These are phyloP conservation scores for Hystrix cristata DNA, from an alignment of 2,113 vertebrate species.

Conservation along the genomic window DNA sequence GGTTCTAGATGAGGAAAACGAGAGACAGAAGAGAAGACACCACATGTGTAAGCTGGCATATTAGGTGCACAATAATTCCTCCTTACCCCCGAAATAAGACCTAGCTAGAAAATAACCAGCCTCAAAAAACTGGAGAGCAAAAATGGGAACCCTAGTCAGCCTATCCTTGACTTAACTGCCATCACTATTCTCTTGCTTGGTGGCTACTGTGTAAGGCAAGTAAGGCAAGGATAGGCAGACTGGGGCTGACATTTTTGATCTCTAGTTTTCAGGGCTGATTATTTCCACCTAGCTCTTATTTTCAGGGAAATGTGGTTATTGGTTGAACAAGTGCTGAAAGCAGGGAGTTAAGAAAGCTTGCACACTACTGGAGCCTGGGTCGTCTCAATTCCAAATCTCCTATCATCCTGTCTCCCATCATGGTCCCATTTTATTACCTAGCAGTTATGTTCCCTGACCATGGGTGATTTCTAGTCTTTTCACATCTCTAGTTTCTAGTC, in stretches of 20 bases:
- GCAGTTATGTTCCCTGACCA: not conserved
- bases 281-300: not conserved
- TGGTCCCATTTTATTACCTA: not conserved
- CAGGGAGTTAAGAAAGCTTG: not conserved
- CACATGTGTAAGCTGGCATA: not conserved
- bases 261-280: not conserved
- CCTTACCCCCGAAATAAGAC: not conserved
- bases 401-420: not conserved
- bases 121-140: not conserved
- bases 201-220: not conserved
- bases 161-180: not conserved
- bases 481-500: not conserved
- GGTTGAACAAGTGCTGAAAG: conserved; percentile 8
- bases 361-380: not conserved
- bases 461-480: conserved; percentile 10
- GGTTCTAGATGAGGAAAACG: conserved; percentile 37
- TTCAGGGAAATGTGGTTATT: not conserved
- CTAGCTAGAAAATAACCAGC: not conserved
- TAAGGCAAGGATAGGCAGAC: not conserved
- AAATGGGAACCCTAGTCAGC: not conserved
- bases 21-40: not conserved
- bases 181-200: not conserved
- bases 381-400: not conserved
- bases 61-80: not conserved
- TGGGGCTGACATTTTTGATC: not conserved